A percentile compares a stretch with the other conserved stretches of the same genome.
Conservation (phyloP, 2,888 invertebrate genomes). For the Frankliniella fusca region DNA sequence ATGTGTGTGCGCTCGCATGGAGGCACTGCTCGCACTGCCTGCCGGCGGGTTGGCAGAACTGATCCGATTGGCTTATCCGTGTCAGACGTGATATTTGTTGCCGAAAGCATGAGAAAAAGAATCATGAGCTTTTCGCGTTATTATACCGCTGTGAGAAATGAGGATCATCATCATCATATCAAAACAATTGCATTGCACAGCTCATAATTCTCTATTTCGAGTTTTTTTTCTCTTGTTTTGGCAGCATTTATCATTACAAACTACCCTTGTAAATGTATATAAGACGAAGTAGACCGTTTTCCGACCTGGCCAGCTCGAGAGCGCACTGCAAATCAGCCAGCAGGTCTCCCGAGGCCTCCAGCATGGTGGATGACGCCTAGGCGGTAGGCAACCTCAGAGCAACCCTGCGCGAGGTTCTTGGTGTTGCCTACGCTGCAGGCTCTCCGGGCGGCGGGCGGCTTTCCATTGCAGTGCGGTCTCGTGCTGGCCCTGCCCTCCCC, state of each 20-base stretch:
- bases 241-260: no score
- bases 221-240: no score
- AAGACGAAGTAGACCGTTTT: no score
- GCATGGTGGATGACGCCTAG: background rate
- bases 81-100: background rate
- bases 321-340: background rate
- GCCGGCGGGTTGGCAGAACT: background rate
- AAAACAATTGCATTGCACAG: no score
- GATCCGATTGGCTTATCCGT: background rate
- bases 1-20: background rate
- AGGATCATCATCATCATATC: background rate
- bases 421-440: slow-evolving; percentile 8
- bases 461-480: no score
- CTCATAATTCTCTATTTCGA: no score
- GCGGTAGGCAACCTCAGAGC: background rate
- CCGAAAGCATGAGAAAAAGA: background rate
- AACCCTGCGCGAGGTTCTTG: background rate
- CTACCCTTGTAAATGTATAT: background rate
- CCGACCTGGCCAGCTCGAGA: background rate
- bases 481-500: background rate
- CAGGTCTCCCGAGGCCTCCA: background rate
- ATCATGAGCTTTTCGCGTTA: background rate
- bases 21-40: background rate
- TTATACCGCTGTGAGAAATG: background rate
- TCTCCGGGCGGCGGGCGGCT: background rate